These are phyloP conservation scores for Brachystomella parvula DNA, from an alignment of 1,140 invertebrate genomes.

Conservation along the genomic window DNA sequence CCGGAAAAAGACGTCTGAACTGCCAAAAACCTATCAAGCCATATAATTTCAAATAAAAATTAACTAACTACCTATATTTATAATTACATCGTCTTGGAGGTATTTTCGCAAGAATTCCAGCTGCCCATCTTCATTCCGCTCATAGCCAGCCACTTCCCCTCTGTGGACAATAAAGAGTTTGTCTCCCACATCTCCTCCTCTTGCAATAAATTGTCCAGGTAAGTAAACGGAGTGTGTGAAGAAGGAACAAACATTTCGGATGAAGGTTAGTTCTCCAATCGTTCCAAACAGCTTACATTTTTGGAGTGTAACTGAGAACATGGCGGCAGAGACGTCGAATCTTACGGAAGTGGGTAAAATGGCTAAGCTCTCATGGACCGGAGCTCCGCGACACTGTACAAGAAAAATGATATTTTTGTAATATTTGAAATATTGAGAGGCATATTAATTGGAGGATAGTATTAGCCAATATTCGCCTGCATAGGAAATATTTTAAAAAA, in stretches of 20 bases:
- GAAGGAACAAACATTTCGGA: not conserved
- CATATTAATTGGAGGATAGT: too few relatives aligned
- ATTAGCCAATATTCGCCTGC: too few relatives aligned
- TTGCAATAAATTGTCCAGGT: not conserved
- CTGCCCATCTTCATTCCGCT: not conserved
- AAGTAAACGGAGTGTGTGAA: not conserved
- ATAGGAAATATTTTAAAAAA: too few relatives aligned
- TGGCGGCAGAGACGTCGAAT: not conserved
- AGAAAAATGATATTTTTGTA: too few relatives aligned
- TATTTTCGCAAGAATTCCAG: too few relatives aligned
- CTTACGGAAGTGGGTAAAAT: not conserved
- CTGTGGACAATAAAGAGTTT: not conserved
- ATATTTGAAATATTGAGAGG: too few relatives aligned
- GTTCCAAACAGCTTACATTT: not conserved
- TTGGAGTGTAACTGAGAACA: not conserved
- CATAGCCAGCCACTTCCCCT: not conserved
- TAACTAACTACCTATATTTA: too few relatives aligned
- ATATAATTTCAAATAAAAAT: too few relatives aligned
- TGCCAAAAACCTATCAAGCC: too few relatives aligned
- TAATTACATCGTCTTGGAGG: too few relatives aligned
- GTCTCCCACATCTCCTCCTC: not conserved
- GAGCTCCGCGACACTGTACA: not conserved
- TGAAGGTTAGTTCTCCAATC: not conserved
- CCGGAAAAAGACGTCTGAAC: too few relatives aligned
- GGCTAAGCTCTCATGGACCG: too few relatives aligned